phyloP scores from a whole-genome alignment of 2,888 invertebrate species.

The Drosophila siamana region DNA sequence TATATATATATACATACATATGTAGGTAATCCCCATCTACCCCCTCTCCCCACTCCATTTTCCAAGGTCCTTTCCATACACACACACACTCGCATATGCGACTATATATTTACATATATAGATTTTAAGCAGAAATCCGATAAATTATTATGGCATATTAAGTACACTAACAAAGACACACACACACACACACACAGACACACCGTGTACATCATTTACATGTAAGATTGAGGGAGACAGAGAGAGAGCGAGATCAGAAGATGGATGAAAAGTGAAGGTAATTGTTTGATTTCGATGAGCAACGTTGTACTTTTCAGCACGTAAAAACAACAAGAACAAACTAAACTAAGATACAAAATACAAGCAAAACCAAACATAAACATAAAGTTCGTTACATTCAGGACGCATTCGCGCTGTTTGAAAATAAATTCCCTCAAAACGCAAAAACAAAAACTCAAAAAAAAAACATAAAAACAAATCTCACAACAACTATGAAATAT shows the following conservation, averaged over 20 bases:
- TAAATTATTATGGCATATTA: constrained; percentile 47
- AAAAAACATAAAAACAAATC: too few species aligned
- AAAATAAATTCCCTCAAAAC: constrained; percentile 25
- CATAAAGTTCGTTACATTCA: constrained; percentile 62
- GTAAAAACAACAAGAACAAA: constrained; percentile 34
- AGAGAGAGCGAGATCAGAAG: not conserved
- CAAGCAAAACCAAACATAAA: constrained; percentile 24
- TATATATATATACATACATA: constrained; percentile 28
- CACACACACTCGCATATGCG: constrained; percentile 27
- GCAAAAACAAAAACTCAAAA: constrained; percentile 16
- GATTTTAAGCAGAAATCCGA: constrained; percentile 52
- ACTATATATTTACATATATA: constrained; percentile 68
- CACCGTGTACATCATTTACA: constrained; percentile 24
- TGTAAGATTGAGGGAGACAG: constrained; percentile 2
- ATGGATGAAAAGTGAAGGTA: constrained; percentile 2
- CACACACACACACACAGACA: constrained; percentile 19
- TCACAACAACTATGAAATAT: constrained; percentile 32
- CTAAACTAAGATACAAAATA: constrained; percentile 39
- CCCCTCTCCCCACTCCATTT: too few species aligned
- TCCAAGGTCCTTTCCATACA: constrained; percentile 12
- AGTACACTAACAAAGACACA: constrained; percentile 22
- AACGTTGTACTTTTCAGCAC: constrained; percentile 77
- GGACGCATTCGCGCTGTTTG: constrained; percentile 42
- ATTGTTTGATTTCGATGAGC: constrained; percentile 56
- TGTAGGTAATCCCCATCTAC: not conserved